These are phyloP conservation scores for Synanthedon tipuliformis DNA, from an alignment of 2,888 invertebrate species.

Conservation along the genomic window DNA sequence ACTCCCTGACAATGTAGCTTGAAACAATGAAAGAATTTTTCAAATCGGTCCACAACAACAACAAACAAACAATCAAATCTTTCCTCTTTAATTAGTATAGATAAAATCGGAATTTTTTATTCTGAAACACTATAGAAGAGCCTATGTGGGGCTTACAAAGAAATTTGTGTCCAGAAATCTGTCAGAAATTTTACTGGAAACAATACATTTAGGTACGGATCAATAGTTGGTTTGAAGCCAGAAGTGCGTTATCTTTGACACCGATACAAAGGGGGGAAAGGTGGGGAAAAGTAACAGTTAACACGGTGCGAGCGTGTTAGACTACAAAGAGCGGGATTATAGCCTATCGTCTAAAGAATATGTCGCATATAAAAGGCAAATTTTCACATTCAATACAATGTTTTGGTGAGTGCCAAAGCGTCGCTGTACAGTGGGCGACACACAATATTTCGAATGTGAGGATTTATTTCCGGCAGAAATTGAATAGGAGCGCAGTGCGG, in stretches of 20 bases:
- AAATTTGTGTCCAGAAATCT: no score
- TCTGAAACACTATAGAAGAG: no score
- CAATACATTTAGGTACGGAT: not conserved
- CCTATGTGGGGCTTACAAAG: no score
- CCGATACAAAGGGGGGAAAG: not conserved
- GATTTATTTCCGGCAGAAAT: constrained; percentile 35
- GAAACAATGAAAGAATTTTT: no score
- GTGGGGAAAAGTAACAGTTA: not conserved
- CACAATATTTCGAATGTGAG: constrained; percentile 28
- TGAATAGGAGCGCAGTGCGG: constrained; percentile 20
- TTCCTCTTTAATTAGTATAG: no score
- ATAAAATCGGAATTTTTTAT: no score
- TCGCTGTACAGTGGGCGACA: constrained; percentile 6
- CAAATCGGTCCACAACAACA: no score
- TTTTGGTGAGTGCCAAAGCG: not conserved
- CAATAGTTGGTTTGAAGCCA: not conserved
- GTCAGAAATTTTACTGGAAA: no score
- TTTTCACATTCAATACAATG: constrained; percentile 3
- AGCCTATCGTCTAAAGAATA: not conserved
- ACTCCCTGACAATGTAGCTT: no score
- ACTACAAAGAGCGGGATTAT: not conserved
- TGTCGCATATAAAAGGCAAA: not conserved
- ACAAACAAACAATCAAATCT: no score
- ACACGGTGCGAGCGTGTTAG: not conserved
- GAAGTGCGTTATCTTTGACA: not conserved